These are phyloP conservation scores for Margaritifera margaritifera DNA, from an alignment of 2,888 invertebrate species.

Conservation along the genomic window DNA sequence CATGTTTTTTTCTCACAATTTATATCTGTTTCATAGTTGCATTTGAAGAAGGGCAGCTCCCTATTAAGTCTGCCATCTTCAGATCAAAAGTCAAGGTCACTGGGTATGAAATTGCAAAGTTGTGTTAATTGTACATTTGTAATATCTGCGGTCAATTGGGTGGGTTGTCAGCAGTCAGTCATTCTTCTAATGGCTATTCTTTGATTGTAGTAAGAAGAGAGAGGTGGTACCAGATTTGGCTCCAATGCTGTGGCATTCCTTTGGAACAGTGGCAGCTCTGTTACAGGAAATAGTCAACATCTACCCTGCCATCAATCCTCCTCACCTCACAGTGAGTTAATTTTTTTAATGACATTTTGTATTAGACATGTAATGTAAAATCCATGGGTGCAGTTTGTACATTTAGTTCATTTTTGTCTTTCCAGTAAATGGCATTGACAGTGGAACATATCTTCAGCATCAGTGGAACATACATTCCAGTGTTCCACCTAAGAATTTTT, in stretches of 20 bases:
- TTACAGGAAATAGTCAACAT: conserved; percentile 96
- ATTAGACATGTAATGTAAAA: too few species aligned
- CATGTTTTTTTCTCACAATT: too few species aligned
- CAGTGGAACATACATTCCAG: too few species aligned
- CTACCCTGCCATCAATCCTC: conserved; percentile 98
- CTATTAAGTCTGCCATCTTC: too few species aligned
- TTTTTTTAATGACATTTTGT: too few species aligned
- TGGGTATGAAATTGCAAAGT: too few species aligned
- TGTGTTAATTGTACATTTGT: background rate
- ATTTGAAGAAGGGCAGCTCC: too few species aligned
- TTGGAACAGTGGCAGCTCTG: conserved; percentile 96
- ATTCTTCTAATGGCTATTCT: background rate
- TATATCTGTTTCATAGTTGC: too few species aligned
- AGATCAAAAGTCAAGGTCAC: too few species aligned
- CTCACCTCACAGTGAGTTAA: conserved; percentile 86
- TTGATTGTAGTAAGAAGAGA: conserved; percentile 81
- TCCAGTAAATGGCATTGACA: background rate
- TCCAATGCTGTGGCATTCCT: conserved; percentile 98
- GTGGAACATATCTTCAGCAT: background rate
- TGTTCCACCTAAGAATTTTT: too few species aligned
- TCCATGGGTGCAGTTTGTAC: background rate
- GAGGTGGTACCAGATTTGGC: conserved; percentile 96
- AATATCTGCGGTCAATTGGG: background rate
- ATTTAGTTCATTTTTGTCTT: background rate
- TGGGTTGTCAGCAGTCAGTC: background rate